Conservation (phyloP, 2,113 vertebrate genomes). For the Serinus canaria region DNA sequence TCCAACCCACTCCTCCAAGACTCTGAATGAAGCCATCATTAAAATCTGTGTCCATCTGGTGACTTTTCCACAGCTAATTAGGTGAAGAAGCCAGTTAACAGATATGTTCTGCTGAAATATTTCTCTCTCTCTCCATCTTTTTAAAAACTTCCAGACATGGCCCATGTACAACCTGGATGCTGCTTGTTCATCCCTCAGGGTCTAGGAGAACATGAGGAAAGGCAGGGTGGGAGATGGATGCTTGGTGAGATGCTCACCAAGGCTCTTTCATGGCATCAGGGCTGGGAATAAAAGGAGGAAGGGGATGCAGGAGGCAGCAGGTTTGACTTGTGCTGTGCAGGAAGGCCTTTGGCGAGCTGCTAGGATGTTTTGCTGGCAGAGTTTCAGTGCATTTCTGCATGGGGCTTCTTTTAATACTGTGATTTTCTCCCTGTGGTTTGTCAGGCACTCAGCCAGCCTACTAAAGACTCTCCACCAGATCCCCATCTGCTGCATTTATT, state of each 20-base stretch:
- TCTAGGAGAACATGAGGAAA: background rate
- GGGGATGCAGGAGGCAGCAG: background rate
- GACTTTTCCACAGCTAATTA: constrained; percentile 73
- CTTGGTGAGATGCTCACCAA: background rate
- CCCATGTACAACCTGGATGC: background rate
- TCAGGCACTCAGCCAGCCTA: constrained; percentile 58
- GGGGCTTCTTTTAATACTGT: constrained; percentile 44
- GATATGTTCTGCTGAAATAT: constrained; percentile 43
- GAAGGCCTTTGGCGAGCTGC: background rate
- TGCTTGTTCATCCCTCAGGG: background rate
- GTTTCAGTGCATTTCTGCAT: constrained; percentile 2
- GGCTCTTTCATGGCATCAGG: background rate
- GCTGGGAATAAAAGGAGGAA: background rate
- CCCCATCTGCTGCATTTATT: constrained; percentile 58
- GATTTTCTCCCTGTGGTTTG: constrained; percentile 54
- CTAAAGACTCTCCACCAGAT: constrained; percentile 51
- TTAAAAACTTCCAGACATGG: background rate
- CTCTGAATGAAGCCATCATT: constrained; percentile 74
- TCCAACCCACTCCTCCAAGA: constrained; percentile 66
- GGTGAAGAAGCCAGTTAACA: constrained; percentile 63
- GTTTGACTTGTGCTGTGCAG: background rate
- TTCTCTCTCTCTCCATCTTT: background rate
- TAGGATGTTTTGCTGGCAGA: background rate
- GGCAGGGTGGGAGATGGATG: background rate
- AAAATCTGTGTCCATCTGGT: constrained; percentile 73